Evolutionary conservation across 1,140 invertebrate genomes (phyloP).

Genomic region (Cyclina sinensis): DNA sequence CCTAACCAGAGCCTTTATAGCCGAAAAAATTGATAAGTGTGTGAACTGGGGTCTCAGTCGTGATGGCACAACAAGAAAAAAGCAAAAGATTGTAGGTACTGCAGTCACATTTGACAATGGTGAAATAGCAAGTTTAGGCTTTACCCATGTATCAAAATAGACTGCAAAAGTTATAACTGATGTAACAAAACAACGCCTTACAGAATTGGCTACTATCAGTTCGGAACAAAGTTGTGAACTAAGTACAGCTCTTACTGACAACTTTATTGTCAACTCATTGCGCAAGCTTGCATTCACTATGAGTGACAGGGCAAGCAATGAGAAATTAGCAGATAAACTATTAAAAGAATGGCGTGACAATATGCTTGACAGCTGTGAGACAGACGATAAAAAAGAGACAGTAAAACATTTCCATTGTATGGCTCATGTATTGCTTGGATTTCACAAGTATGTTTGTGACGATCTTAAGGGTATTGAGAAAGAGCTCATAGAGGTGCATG

Average conservation of each 20-base stretch:
- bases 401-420: too few species aligned
- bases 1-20: constrained; percentile 22
- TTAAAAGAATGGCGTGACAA: too few species aligned
- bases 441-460: too few species aligned
- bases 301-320: constrained; percentile 43
- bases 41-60: not conserved
- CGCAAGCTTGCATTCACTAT: constrained; percentile 3
- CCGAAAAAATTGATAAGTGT: not conserved
- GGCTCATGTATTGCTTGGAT: too few species aligned
- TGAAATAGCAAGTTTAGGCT: not conserved
- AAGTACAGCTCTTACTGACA: not conserved
- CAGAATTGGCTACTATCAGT: not conserved
- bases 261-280: not conserved
- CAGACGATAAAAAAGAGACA: too few species aligned
- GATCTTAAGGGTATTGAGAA: too few species aligned
- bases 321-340: not conserved
- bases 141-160: not conserved
- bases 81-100: not conserved
- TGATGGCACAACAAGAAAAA: constrained; percentile 41
- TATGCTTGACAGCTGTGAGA: not conserved
- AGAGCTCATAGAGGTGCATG: too few species aligned
- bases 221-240: not conserved
- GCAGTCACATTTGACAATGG: not conserved
- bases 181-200: not conserved
- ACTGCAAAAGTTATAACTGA: not conserved